Evolutionary conservation across 2,888 invertebrate genomes (phyloP).

Genomic region (Rhyacophila evoluta): DNA sequence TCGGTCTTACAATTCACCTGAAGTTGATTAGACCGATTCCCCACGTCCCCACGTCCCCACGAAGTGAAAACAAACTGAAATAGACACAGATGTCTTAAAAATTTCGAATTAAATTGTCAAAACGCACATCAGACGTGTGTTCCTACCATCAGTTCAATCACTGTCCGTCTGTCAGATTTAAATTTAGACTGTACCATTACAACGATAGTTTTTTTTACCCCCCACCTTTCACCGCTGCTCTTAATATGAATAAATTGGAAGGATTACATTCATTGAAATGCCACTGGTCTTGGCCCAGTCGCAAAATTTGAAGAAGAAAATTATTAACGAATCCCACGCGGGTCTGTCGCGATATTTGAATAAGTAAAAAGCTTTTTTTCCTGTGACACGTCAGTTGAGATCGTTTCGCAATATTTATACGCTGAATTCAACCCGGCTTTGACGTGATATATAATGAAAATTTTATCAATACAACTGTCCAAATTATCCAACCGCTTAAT

Average conservation of each 20-base stretch:
- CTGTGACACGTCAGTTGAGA: not conserved
- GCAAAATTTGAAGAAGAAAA: not conserved
- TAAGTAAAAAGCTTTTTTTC: not conserved
- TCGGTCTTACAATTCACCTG: not conserved
- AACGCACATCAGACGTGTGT: not conserved
- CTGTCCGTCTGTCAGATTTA: slow-evolving; percentile 22
- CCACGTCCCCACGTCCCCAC: not conserved
- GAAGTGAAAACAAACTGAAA: not conserved
- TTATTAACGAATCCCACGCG: not conserved
- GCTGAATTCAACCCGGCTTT: not conserved
- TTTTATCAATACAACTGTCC: too few relatives aligned
- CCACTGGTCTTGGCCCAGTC: not conserved
- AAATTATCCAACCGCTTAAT: too few relatives aligned
- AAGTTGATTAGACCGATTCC: slow-evolving; percentile 3
- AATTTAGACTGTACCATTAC: not conserved
- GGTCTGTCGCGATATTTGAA: not conserved
- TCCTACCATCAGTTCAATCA: slow-evolving; percentile 8
- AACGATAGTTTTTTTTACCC: not conserved
- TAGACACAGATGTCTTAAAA: not conserved
- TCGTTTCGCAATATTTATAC: not conserved
- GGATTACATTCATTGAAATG: slow-evolving; percentile 11
- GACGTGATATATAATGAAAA: too few relatives aligned
- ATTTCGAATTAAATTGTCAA: slow-evolving; percentile 10
- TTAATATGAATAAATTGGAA: slow-evolving; percentile 12
- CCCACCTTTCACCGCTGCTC: slow-evolving; percentile 2